Base-by-base conservation (phyloP, 2,113 vertebrate species). In the Nestor notabilis region DNA sequence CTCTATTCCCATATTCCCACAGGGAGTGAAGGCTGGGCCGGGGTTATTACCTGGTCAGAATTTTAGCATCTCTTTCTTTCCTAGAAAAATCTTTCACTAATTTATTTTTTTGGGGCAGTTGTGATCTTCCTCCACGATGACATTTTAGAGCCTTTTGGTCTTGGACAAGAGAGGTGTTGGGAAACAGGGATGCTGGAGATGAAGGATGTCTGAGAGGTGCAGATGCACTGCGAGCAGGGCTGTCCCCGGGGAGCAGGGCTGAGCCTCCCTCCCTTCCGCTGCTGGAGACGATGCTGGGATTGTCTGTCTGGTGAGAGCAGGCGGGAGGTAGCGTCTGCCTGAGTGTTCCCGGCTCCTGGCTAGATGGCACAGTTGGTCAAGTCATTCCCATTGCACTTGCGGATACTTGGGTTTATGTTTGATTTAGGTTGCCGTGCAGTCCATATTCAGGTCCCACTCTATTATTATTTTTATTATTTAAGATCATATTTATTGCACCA, bases 391-490 rank as follows among this genome's bases (percentile, higher is more conserved):
- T 10, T 4, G 20, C 29, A 0, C 83, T 24, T 18, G 5, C 3
- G 17, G 86, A 44, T 7, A 6, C 39, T 12, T n/a, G 85, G 66
- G 25, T 83, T 81, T 44, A 0, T 1, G 20, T 31, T 46, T 83
- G 83, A 74, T 74, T 83, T 53, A 64, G 65, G 35, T 82, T 0
- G 0, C 27, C 1, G 31, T 4, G 0, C 47, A 84, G 49, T 47
- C 69, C 5, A 0, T 44, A 9, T 60, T 47, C 55, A 46, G 77
- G 61, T 52, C 77, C n/a, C 14, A 4, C 68, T 90, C 43, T 35
- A 11, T 79, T 84, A 49, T 49, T 83, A 63, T 86, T 92, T 86
- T 95, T 80, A 44, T 74, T 82, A 46, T 89, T 94, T 91, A 55
- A 83, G 90, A n/a, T 85, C 31, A 2, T 93, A 55, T 74, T 92